Base-by-base conservation (phyloP, 1,140 invertebrate genomes). In the Procambarus clarkii region DNA sequence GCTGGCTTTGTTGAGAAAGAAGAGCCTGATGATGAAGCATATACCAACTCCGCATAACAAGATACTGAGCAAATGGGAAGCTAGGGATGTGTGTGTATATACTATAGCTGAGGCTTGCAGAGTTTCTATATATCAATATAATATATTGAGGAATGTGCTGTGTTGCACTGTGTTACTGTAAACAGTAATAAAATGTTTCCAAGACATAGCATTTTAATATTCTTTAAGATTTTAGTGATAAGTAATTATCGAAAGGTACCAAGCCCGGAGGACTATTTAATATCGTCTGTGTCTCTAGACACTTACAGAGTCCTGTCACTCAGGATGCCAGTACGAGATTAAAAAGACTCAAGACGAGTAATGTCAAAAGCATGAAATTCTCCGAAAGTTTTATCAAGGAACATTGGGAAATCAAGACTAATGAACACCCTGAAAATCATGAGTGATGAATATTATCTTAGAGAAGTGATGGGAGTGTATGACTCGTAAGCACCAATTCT, bases 131-230 rank as follows among this genome's bases (percentile, higher is more conserved):
- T 87, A 87, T 79, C 54, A 87, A 64, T 60, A 87, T 87, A 82
- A 82, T 87, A 87, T 87, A 87, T 87, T 87, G 85, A 87, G 85
- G 54, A 78, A 87, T 87, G 85, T 87, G 85, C 85, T 87, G 85
- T 87, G 85, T 69, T 79, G 85, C 85, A 87, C 85, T 87, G 85
- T 86, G 84, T 87, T 87, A 87, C 74, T 87, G 85, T 77, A 87
- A 87, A 87, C 85, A 58, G 82, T 44, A 87, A 87, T 87, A 87
- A 78, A 78, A 82, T 87, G 76, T 87, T 87, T 87, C 85, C 85
- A 79, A 78, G 24, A 87, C 60, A 45, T 15, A 21, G 34, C 4
- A 8, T 64, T 45, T 87, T 60, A 54, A 78, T 48, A 76, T 60
- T 77, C 45, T 44, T 54, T 64, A 46, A 48, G n/a, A 9, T 44